Conservation (phyloP, 2,797 vertebrate species). For the Vireo griseus region DNA sequence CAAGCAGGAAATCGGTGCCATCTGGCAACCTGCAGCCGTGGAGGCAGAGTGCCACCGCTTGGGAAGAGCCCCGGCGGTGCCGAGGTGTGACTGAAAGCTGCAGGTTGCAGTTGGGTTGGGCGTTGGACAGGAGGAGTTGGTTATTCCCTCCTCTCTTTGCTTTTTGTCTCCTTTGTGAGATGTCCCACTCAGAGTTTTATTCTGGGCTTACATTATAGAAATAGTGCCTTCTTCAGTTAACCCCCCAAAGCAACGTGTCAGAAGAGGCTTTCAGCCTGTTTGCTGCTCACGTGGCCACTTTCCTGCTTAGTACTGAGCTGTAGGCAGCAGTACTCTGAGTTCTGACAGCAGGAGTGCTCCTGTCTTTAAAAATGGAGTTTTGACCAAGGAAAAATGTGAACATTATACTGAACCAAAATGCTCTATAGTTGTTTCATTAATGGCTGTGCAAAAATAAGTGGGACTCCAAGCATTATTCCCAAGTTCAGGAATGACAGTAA, state of each 20-base stretch:
- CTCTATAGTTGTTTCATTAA: not conserved
- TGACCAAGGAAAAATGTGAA: not conserved
- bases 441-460: not conserved
- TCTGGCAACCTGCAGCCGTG: conserved; percentile 43
- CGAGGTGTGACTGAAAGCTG: not conserved
- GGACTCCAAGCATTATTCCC: not conserved
- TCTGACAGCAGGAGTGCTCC: not conserved
- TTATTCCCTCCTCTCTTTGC: not conserved
- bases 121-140: not conserved
- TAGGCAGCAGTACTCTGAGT: not conserved
- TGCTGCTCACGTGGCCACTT: not conserved
- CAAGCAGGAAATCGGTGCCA: conserved; percentile 36
- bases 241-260: not conserved
- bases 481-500: not conserved
- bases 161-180: not conserved
- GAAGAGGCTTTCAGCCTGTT: no score
- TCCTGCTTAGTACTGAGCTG: not conserved
- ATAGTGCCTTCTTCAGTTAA: not conserved
- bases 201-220: not conserved
- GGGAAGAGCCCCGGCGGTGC: not conserved
- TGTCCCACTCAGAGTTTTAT: not conserved
- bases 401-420: not conserved
- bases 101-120: not conserved
- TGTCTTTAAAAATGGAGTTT: not conserved
- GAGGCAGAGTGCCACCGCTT: not conserved